Conservation (phyloP, 2,113 vertebrate species). For the Nesospiza acunhae region DNA sequence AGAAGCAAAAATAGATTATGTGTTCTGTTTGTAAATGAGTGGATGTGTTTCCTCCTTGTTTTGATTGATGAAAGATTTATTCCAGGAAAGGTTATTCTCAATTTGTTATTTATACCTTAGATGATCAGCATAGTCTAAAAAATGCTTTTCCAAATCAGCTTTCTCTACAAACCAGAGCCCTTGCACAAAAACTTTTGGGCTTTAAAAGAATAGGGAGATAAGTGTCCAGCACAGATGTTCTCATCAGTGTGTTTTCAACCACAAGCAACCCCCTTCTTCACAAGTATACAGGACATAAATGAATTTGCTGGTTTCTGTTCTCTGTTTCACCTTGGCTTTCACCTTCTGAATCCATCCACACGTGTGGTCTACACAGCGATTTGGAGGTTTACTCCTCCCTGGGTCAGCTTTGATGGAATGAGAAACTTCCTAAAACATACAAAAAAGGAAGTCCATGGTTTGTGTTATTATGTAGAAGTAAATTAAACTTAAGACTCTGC, state of each 20-base stretch:
- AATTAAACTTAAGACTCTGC: slow-evolving; percentile 32
- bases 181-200: neutral
- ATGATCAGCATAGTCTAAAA: neutral
- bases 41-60: neutral
- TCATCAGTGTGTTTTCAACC: neutral
- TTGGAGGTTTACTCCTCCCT: neutral
- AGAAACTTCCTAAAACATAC: neutral
- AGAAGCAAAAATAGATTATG: neutral
- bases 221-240: neutral
- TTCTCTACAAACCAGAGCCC: neutral
- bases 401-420: neutral
- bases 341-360: neutral
- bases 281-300: neutral
- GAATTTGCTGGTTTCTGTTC: neutral
- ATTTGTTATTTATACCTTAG: slow-evolving; percentile 29
- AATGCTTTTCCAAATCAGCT: slow-evolving; percentile 5
- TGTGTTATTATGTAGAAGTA: neutral
- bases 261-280: neutral
- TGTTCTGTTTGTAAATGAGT: neutral
- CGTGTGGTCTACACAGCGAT: neutral
- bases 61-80: slow-evolving; percentile 42
- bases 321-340: neutral
- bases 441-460: neutral
- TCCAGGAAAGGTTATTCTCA: slow-evolving; percentile 18
- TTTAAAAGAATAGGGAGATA: neutral